These are phyloP conservation scores for Microtus pennsylvanicus DNA, from an alignment of 2,113 vertebrate genomes.

Conservation along the genomic window DNA sequence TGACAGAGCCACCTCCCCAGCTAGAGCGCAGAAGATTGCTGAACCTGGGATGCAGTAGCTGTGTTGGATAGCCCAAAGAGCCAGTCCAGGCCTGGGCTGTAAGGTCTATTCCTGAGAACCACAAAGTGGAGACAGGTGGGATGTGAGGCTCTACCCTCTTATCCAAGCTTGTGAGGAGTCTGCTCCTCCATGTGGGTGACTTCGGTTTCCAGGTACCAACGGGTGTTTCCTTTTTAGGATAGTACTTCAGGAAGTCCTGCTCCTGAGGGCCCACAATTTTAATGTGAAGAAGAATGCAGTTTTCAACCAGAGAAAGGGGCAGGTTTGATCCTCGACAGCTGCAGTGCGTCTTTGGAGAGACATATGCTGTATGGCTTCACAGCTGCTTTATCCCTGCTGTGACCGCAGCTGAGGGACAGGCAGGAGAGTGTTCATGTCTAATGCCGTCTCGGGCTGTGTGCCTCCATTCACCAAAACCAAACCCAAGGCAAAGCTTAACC, in stretches of 20 bases:
- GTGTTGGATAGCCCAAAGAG: not conserved
- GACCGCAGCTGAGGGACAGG: not conserved
- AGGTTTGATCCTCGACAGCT: not conserved
- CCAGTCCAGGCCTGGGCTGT: not conserved
- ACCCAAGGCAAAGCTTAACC: not conserved
- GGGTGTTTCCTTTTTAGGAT: not conserved
- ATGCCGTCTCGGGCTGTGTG: not conserved
- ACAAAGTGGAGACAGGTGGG: accelerated
- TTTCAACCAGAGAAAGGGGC: not conserved
- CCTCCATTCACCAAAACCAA: not conserved
- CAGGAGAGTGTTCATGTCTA: accelerated
- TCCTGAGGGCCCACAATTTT: not conserved
- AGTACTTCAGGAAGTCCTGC: not conserved
- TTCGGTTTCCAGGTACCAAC: not conserved
- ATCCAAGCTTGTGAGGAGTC: not conserved
- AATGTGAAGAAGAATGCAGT: not conserved
- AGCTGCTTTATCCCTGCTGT: too few species aligned
- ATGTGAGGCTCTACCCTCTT: accelerated
- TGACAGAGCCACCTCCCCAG: too few species aligned
- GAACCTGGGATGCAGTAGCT: not conserved
- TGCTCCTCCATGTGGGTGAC: not conserved
- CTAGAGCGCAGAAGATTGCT: not conserved
- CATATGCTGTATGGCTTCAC: accelerated
- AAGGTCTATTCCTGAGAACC: not conserved
- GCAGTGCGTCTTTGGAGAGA: not conserved